Base-by-base conservation (phyloP, 2,113 vertebrate genomes). In the Sardina pilchardus region DNA sequence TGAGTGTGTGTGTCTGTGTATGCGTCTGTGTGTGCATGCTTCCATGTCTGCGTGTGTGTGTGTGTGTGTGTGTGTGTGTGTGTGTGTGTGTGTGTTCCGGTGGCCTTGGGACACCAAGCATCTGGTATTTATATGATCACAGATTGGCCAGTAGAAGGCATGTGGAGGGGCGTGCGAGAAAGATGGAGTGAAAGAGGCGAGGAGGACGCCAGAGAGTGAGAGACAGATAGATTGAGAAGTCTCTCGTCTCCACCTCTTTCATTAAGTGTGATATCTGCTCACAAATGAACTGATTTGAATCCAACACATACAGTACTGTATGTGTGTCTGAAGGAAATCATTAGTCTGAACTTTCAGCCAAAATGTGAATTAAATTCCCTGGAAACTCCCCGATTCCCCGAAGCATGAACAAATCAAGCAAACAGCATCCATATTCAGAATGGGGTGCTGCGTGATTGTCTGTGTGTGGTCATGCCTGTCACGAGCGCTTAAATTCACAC, bases 121-220 rank as follows among this genome's bases (percentile, higher is more conserved):
- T 88, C 87, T 89, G 90, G 88, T 92, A 90, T 91, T 92, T 88
- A 88, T 56, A 81, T 82, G 87, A 87, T 86, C 71, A 75, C 85
- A 90, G 89, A 87, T 86, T 87, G 87, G 83, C 86, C 87, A 90
- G 84, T 83, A 88, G 85, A 87, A 10, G 30, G 26, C 85, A 85
- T 89, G 88, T 26, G 47, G 84, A 87, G 83, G 86, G 42, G 82
- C 36, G 81, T 85, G 86, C 50, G 53, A 63, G n/a, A 82, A 47
- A 71, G 56, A 45, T 47, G 85, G 50, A 83, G 30, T 67, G 82
- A 84, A 34, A 34, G 81, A 85, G 34, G 81, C 17, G 39, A 4
- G 44, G 56, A 75, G 59, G 12, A 14, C 1, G n/a, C 34, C 4
- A 34, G 63, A 71, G 63, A 30, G 56, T 12, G 56, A 21, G 56